phyloP scores from a whole-genome alignment of 2,113 vertebrate genomes.

The Osmerus mordax region DNA sequence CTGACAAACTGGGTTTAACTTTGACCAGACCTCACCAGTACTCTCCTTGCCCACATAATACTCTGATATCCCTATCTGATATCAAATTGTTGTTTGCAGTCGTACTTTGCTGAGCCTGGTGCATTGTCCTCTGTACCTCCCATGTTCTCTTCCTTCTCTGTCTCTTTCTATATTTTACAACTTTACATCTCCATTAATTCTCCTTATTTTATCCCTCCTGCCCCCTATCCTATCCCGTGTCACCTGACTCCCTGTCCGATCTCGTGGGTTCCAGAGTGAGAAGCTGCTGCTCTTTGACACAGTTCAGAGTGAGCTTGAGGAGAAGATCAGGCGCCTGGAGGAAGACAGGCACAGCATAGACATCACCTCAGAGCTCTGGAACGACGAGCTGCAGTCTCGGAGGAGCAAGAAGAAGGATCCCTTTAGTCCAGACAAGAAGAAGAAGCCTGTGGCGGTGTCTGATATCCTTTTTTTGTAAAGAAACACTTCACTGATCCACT shows the following conservation, averaged over 20 bases:
- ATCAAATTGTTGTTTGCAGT: too few relatives aligned
- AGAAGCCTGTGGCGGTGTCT: constrained; percentile 84
- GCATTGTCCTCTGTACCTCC: too few relatives aligned
- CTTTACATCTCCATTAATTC: too few relatives aligned
- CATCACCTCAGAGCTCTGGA: constrained; percentile 91
- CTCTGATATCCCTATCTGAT: not conserved
- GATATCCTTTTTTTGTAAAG: constrained; percentile 80
- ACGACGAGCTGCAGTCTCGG: constrained; percentile 85
- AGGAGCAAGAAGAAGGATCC: constrained; percentile 86
- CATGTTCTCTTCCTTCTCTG: too few relatives aligned
- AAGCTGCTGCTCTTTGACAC: constrained; percentile 87
- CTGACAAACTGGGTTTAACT: too few relatives aligned
- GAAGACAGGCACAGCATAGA: constrained; percentile 90
- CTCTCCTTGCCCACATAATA: not conserved
- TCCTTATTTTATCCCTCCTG: too few relatives aligned
- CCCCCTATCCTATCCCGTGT: not conserved
- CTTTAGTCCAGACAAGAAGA: constrained; percentile 90
- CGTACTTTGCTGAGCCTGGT: too few relatives aligned
- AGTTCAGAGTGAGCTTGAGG: constrained; percentile 86
- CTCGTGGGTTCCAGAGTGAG: constrained; percentile 74
- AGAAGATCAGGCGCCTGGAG: constrained; percentile 87
- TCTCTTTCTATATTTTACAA: too few relatives aligned
- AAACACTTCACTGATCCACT: too few relatives aligned
- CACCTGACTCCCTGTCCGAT: not conserved
- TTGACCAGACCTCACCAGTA: too few relatives aligned